Conservation (phyloP, 2,113 vertebrate species). For the Noturus placidus region DNA sequence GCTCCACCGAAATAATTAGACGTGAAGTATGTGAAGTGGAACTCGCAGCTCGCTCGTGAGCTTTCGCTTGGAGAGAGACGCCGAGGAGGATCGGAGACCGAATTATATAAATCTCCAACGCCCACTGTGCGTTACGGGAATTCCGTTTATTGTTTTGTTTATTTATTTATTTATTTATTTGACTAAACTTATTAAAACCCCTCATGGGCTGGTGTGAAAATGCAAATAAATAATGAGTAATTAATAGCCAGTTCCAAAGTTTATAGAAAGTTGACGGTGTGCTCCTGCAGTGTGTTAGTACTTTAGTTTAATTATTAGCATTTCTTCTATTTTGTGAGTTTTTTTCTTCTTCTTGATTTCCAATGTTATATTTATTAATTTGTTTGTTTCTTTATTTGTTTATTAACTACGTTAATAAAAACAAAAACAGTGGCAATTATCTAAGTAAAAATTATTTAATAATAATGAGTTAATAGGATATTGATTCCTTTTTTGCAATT, state of each 20-base stretch:
- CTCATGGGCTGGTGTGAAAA: background rate
- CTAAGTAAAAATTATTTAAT: background rate
- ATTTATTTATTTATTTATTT: background rate
- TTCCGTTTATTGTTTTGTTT: background rate
- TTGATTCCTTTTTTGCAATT: background rate
- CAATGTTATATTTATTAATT: background rate
- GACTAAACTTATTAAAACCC: background rate
- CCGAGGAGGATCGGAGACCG: background rate
- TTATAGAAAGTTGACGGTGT: too few relatives aligned
- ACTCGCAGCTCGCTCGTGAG: background rate
- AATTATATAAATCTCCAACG: background rate
- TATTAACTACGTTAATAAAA: background rate
- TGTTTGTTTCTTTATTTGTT: background rate
- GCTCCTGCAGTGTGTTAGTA: background rate
- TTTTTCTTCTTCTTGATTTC: background rate
- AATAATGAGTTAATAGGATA: background rate
- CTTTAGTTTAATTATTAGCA: background rate
- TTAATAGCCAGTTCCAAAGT: background rate
- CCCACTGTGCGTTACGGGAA: background rate
- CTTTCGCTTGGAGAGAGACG: background rate
- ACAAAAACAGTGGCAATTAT: background rate
- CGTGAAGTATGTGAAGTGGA: background rate
- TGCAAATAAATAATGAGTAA: background rate
- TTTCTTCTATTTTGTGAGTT: background rate
- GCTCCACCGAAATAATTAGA: constrained; percentile 9